Conservation (phyloP, 2,113 vertebrate genomes). For the Athene cunicularia region DNA sequence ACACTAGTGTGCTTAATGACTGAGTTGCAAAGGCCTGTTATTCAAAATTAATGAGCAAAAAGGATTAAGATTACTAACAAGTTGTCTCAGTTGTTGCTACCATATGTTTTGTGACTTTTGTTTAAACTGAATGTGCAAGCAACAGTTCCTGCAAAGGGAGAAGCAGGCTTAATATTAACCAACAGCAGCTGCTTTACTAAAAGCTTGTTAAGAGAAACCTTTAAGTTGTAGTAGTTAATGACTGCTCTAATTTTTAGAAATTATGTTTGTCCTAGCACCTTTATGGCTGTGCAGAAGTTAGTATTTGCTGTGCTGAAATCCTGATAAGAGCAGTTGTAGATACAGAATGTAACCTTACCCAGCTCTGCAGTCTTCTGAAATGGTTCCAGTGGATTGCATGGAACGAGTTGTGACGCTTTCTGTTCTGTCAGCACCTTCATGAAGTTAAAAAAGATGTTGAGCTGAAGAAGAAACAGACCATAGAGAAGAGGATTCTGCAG, state of each 20-base stretch:
- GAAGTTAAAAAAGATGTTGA: not conserved
- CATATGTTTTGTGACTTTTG: not conserved
- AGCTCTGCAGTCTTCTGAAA: not conserved
- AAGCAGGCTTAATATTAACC: not conserved
- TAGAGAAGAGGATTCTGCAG: not conserved
- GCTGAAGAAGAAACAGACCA: not conserved
- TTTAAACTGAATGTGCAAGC: not conserved
- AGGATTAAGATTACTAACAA: not conserved
- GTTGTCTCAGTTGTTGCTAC: not conserved
- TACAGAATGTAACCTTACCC: not conserved
- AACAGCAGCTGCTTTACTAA: not conserved
- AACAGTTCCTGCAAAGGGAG: not conserved
- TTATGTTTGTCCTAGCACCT: not conserved
- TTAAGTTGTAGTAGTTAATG: not conserved
- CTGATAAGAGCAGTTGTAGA: accelerated
- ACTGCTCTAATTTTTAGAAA: not conserved
- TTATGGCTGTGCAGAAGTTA: not conserved
- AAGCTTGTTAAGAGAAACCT: not conserved
- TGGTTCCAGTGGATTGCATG: not conserved
- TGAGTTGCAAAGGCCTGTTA: not conserved
- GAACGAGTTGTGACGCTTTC: not conserved
- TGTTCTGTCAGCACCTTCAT: not conserved
- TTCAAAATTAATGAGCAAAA: not conserved
- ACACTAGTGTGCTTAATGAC: not conserved
- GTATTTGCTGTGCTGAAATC: not conserved